phyloP scores from a whole-genome alignment of 2,888 invertebrate genomes.

The Philhelius pedissequus region DNA sequence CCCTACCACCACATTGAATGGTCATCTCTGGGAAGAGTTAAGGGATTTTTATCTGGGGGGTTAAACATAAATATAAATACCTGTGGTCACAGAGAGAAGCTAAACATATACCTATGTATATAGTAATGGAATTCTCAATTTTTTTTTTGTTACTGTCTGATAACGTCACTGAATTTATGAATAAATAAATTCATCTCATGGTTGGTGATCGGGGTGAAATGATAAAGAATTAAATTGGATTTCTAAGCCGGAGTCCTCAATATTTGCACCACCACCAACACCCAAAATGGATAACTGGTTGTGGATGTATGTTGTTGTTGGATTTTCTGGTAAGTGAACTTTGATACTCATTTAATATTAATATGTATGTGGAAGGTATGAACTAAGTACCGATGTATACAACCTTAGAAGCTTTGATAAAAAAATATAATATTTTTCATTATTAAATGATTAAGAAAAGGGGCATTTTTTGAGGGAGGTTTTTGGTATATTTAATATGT shows the following conservation, averaged over 20 bases:
- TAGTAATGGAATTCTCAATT: conserved; percentile 1
- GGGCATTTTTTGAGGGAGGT: too few species aligned
- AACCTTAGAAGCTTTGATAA: neutral
- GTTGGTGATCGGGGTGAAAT: conserved; percentile 57
- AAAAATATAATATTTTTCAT: neutral
- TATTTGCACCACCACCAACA: too few species aligned
- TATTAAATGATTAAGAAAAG: too few species aligned
- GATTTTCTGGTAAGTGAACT: conserved; percentile 51
- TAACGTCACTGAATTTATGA: conserved; percentile 56
- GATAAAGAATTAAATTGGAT: conserved; percentile 62
- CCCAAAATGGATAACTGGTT: conserved; percentile 61
- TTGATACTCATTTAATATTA: neutral
- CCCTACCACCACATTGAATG: neutral
- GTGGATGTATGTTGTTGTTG: conserved; percentile 46
- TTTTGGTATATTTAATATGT: too few species aligned
- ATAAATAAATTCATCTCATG: conserved; percentile 62
- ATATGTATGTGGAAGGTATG: too few species aligned
- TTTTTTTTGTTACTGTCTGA: neutral
- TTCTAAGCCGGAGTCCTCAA: conserved; percentile 32
- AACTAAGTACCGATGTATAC: too few species aligned
- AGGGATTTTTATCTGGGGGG: conserved; percentile 26
- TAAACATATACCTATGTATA: neutral
- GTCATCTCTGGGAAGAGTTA: conserved; percentile 12
- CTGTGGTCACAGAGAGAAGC: neutral
- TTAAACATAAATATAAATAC: conserved; percentile 6